Evolutionary conservation across 2,888 invertebrate species (phyloP).

Genomic region (Hydriomena furcata): DNA sequence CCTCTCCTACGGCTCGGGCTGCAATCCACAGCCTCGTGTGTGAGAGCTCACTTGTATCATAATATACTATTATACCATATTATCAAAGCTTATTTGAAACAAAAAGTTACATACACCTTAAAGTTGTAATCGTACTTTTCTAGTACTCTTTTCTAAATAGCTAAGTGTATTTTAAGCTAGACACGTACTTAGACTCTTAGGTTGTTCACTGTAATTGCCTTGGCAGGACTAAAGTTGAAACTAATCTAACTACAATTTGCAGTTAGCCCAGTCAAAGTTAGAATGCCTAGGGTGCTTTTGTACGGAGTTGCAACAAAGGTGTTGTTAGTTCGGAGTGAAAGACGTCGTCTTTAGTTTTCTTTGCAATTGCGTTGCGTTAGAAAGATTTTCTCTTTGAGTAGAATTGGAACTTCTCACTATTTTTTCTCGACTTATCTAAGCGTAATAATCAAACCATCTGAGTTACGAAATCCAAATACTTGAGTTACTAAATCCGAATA

Average conservation of each 20-base stretch:
- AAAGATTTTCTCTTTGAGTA: constrained; percentile 5
- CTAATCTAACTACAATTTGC: constrained; percentile 33
- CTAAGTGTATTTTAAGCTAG: constrained; percentile 10
- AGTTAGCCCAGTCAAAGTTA: constrained; percentile 32
- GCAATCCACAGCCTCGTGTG: no score
- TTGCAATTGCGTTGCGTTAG: constrained; percentile 16
- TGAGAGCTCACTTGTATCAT: no score
- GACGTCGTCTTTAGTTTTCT: constrained; percentile 13
- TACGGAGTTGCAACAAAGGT: constrained; percentile 21
- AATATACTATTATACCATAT: no score
- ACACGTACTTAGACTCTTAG: constrained; percentile 18
- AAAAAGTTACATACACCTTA: no score
- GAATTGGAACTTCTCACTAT: constrained; percentile 20
- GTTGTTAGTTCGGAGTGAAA: constrained; percentile 18
- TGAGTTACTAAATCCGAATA: no score
- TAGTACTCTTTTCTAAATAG: constrained; percentile 1
- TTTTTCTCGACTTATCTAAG: no score
- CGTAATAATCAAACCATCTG: no score
- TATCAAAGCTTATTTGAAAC: no score
- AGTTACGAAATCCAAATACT: no score
- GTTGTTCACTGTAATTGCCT: constrained; percentile 27
- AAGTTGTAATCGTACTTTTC: not conserved
- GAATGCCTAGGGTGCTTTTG: constrained; percentile 31
- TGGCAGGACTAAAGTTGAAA: constrained; percentile 23
- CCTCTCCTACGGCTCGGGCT: no score